Base-by-base conservation (phyloP, 2,113 vertebrate genomes). In the Platichthys flesus region DNA sequence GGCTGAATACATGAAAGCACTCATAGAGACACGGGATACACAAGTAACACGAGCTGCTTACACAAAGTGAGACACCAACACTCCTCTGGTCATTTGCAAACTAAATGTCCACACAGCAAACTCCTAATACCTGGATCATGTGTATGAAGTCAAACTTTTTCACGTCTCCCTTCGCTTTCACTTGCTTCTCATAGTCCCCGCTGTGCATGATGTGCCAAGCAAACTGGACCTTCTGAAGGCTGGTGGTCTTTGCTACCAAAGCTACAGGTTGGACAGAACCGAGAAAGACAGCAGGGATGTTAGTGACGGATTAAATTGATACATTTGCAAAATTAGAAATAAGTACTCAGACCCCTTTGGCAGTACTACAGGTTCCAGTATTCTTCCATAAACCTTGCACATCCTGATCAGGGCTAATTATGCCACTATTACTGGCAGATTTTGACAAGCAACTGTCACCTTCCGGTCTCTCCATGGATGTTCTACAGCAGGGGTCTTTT, bases 61-160 rank as follows among this genome's bases (percentile, higher is more conserved):
- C 7, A 64, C 4, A 61, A 7, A 61, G n/a, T 21, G 14, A 76
- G 49, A 10, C 0, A 9, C n/a, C 54, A 13, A 66, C 51, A 63
- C 24, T 7, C 49, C 20, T 2, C 2, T 20, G 1, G 20, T 18
- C 0, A 40, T 28, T 42, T 23, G 57, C 16, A 5, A 31, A 66
- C 1, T 18, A 0, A 58, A 54, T 37, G 6, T 20, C 1, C 9
- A 60, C 10, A 66, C 49, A 70, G 3, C 1, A 55, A 2, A 9
- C 2, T n/a, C 20, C 20, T 0, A 12, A 91, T 91, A 97, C 96
- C 96, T 98, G 97, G 86, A 97, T 94, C 96, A 97, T 96, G 87
- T 97, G 95, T 88, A 98, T 96, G 77, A 98, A 96, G 83, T 97
- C 95, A 94, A 95, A 97, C 76, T 85, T 96, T 88, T 93, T 93